phyloP scores from a whole-genome alignment of 2,888 invertebrate genomes.

The Megaustenia siamemsis region DNA sequence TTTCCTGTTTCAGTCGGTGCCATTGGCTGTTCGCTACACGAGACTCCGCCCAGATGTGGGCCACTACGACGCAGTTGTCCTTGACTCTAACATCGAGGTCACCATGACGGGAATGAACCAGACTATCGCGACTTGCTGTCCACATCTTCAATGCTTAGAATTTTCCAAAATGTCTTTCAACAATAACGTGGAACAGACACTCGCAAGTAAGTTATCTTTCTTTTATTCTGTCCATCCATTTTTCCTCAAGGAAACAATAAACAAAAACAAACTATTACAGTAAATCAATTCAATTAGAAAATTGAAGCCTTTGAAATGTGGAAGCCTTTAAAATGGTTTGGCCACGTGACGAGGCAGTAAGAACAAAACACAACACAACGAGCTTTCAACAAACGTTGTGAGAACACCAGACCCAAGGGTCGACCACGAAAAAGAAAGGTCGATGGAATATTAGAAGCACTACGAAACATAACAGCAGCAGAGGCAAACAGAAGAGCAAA shows the following conservation, averaged over 20 bases:
- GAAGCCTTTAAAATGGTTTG: too few species aligned
- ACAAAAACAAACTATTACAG: too few species aligned
- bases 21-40: conserved; percentile 39
- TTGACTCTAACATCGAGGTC: neutral
- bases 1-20: conserved; percentile 10
- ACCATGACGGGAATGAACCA: neutral
- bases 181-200: neutral
- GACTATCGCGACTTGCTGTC: neutral
- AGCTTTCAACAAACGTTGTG: too few species aligned
- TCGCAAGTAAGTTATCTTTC: neutral
- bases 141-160: neutral
- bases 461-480: too few species aligned
- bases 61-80: conserved; percentile 43
- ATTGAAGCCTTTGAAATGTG: too few species aligned
- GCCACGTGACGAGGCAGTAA: too few species aligned
- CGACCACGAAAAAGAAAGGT: too few species aligned
- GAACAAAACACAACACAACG: too few species aligned
- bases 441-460: too few species aligned
- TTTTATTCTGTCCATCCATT: neutral
- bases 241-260: neutral
- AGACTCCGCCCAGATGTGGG: conserved; percentile 32
- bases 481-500: too few species aligned
- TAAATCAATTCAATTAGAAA: too few species aligned
- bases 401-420: too few species aligned
- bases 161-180: neutral